Percentiles rank a stretch among this genome's conserved stretches.
Conservation (phyloP, 2,888 invertebrate species). For the Pristionchus mayeri region DNA sequence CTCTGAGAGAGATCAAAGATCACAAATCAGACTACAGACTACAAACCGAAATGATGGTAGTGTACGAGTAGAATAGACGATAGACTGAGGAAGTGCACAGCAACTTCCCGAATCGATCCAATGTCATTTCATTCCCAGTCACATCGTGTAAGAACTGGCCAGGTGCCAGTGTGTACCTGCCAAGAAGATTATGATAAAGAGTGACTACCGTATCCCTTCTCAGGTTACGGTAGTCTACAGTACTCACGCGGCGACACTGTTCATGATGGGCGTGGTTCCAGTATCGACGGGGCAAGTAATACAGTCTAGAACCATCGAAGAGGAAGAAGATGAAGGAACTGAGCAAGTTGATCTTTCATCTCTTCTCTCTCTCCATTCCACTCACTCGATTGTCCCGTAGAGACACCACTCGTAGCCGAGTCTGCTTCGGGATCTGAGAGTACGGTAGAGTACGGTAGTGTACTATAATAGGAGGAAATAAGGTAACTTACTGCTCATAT, state of each 20-base stretch:
- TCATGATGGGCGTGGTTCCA: constrained; percentile 7
- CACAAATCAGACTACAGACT: background rate
- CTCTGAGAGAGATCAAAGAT: constrained; percentile 33
- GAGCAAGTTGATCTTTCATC: background rate
- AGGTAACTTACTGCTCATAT: too few species aligned
- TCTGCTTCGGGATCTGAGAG: background rate
- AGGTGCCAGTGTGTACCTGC: background rate
- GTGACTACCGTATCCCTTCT: background rate
- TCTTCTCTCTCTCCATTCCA: too few species aligned
- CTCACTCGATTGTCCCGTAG: background rate
- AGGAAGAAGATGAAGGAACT: background rate
- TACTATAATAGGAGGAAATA: too few species aligned
- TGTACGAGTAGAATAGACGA: constrained; percentile 49
- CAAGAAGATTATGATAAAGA: background rate
- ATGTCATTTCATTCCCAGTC: constrained; percentile 28
- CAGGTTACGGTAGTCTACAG: background rate
- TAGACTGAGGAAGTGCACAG: constrained; percentile 37
- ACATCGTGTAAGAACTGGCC: constrained; percentile 32
- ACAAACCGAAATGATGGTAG: constrained; percentile 41
- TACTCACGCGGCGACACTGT: constrained; percentile 23
- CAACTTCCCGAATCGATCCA: constrained; percentile 29
- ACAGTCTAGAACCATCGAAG: background rate
- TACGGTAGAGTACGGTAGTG: background rate
- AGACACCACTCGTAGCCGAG: background rate
- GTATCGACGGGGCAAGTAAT: background rate